Base-by-base conservation (phyloP, 23 tunicate genomes). In the Pegea sp. region DNA sequence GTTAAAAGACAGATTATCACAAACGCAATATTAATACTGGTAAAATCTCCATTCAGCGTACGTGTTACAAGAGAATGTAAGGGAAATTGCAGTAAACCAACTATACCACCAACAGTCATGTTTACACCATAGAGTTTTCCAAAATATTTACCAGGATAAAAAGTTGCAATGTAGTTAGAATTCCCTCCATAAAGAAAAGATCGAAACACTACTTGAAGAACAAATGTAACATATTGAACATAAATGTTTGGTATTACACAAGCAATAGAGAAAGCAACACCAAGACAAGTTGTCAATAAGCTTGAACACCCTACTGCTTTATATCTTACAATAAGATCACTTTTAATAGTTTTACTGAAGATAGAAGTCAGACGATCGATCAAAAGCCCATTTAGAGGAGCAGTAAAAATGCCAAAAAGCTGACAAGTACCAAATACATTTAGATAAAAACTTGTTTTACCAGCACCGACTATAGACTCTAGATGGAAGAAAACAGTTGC, bases 141-240 rank as follows among this genome's bases (percentile, higher is more conserved):
- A 69, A 75, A 87, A 51, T 87, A 88, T 22, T 75, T 29, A 4
- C 46, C 53, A 1, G 87, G 96, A 60, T 70, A 87, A 2, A 61
- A 30, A 33, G 64, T 19, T 22, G 87, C 96, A 42, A 75, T 64
- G 42, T 75, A 75, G 43, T 75, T 87, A 2, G 70, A 48, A 46
- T 69, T 87, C 4, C 87, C 88, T 13, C 88, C 96, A 64, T 69
- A 87, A 26, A 76, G 68, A 55, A 87, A 87, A 1, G 96, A 87
- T 23, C 96, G 46, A 44, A 75, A 76, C 4, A 69, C 52, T 1
- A 87, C 88, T 55, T 75, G 88, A 7, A 76, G 49, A 18, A 87
- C 55, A 31, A 87, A 87, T 11, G 88, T 69, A 3, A 61, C 64
- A 57, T 87, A 87, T 57, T 87, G 96, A 23, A 75, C 20, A 4